These are phyloP conservation scores for Rhagophthalmus giganteus DNA, from an alignment of 2,888 invertebrate species.

Conservation along the genomic window DNA sequence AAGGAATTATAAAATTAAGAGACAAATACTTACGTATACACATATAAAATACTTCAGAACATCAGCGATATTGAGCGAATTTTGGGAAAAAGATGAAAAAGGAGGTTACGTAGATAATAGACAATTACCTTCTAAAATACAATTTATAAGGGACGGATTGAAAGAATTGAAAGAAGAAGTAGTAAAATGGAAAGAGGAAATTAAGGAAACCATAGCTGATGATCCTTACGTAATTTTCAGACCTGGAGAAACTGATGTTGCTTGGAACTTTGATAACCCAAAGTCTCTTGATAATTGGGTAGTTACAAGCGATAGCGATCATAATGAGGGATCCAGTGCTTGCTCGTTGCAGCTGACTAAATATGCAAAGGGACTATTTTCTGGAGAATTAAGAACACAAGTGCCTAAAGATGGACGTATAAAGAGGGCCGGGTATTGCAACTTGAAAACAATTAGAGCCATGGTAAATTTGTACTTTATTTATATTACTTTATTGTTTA, in stretches of 20 bases:
- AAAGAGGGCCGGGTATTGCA: conserved; percentile 81
- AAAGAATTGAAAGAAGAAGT: conserved; percentile 69
- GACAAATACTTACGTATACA: not conserved
- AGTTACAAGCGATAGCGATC: conserved; percentile 78
- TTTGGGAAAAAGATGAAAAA: conserved; percentile 65
- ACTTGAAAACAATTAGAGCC: conserved; percentile 68
- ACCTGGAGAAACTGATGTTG: conserved; percentile 71
- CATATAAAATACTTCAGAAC: conserved; percentile 24
- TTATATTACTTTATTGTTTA: conserved; percentile 1
- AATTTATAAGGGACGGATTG: conserved; percentile 66
- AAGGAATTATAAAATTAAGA: not conserved
- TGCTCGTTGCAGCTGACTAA: conserved; percentile 68
- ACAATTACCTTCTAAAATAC: conserved; percentile 55
- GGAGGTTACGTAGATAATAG: conserved; percentile 59
- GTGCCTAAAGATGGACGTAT: conserved; percentile 80
- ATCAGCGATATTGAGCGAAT: conserved; percentile 46
- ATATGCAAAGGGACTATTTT: conserved; percentile 71
- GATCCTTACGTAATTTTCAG: conserved; percentile 63
- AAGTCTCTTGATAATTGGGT: conserved; percentile 70
- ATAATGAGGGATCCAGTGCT: conserved; percentile 75
- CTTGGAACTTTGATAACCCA: conserved; percentile 70
- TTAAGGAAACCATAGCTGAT: conserved; percentile 63
- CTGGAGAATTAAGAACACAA: conserved; percentile 69
- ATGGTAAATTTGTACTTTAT: conserved; percentile 57
- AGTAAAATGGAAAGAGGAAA: conserved; percentile 67